Evolutionary conservation across 1,140 invertebrate species (phyloP).

Genomic region (Diploscapter pachys): DNA sequence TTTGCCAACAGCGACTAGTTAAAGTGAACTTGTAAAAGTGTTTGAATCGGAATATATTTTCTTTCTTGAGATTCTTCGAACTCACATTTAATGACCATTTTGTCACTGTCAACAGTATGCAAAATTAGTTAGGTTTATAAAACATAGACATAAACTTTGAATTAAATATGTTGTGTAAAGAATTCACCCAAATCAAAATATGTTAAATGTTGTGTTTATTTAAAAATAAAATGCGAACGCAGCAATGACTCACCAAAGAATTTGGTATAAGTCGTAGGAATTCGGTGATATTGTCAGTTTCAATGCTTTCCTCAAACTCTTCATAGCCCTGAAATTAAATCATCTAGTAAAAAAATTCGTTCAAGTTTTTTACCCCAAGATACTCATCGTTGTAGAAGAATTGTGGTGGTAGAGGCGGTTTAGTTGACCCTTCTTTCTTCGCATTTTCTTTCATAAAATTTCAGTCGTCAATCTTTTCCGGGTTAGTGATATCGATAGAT

Average conservation of each 20-base stretch:
- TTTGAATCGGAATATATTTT: too few species aligned
- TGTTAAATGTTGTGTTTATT: not conserved
- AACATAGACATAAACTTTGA: not conserved
- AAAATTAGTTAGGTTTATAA: not conserved
- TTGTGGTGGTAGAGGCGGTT: constrained; percentile 33
- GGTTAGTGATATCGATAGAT: constrained; percentile 39
- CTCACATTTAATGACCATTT: not conserved
- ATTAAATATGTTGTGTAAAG: not conserved
- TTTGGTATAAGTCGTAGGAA: constrained; percentile 34
- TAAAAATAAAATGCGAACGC: not conserved
- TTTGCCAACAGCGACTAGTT: too few species aligned
- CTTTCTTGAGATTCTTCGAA: not conserved
- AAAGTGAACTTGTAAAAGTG: too few species aligned
- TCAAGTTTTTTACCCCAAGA: constrained; percentile 31
- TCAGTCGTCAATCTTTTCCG: constrained; percentile 37
- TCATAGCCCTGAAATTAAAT: constrained; percentile 33
- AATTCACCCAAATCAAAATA: not conserved
- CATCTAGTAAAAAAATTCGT: not conserved
- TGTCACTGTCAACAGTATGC: not conserved
- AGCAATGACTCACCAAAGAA: constrained; percentile 15
- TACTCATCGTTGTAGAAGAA: constrained; percentile 42
- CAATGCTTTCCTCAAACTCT: constrained; percentile 38
- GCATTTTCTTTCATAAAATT: constrained; percentile 40
- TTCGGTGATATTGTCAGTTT: constrained; percentile 28
- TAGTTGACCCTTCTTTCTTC: constrained; percentile 14